A percentile compares a stretch with the other conserved stretches of the same genome.
These are phyloP conservation scores for Catamblyrhynchus diadema DNA, from an alignment of 2,797 vertebrate genomes.

Conservation along the genomic window DNA sequence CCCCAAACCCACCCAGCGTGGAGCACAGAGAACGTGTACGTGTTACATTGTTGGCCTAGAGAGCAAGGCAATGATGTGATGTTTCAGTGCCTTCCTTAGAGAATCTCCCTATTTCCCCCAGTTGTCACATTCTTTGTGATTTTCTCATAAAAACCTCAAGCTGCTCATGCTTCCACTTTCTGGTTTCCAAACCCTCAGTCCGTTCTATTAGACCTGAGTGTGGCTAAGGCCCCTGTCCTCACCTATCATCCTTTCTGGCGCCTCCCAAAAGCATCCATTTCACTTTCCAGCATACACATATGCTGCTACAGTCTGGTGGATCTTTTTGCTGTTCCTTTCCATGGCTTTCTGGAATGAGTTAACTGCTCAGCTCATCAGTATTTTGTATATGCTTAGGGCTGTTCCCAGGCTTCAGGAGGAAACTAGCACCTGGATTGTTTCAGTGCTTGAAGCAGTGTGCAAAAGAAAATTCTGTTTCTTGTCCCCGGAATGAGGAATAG, in stretches of 20 bases:
- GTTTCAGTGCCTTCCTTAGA: background rate
- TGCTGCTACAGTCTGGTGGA: background rate
- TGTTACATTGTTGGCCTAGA: background rate
- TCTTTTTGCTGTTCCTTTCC: background rate
- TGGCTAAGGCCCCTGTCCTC: background rate
- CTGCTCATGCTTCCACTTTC: background rate
- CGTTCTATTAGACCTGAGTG: background rate
- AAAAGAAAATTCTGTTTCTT: slow-evolving; percentile 5
- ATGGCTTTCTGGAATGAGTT: background rate
- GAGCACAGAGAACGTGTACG: background rate
- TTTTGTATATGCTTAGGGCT: background rate
- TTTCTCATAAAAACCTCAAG: background rate
- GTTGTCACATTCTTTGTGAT: background rate
- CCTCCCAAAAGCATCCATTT: background rate
- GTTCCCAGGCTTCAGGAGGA: background rate
- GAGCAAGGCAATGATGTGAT: background rate
- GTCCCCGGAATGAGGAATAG: background rate
- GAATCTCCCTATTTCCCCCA: background rate
- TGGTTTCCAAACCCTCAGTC: background rate
- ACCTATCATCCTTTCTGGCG: background rate
- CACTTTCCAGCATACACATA: background rate
- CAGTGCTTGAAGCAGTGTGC: background rate
- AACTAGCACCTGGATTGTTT: background rate
- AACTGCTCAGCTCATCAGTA: background rate
- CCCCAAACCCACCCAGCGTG: background rate